Evolutionary conservation across 2,888 invertebrate species (phyloP).

Genomic region (Autographa gamma): DNA sequence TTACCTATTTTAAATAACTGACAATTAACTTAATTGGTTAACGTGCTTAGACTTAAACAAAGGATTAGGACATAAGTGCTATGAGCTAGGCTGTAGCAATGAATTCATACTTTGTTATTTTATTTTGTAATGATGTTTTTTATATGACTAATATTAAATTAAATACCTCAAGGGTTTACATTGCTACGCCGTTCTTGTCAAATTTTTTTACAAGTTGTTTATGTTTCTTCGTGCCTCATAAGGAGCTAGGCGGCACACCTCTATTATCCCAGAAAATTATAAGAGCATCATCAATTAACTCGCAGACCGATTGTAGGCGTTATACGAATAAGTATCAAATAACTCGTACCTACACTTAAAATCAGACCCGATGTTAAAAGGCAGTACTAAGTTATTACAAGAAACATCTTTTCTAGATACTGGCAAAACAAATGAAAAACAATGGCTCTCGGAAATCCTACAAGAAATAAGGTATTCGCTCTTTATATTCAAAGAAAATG

Average conservation of each 20-base stretch:
- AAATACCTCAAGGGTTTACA: not conserved
- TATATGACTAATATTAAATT: not conserved
- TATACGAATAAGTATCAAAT: not conserved
- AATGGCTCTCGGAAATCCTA: slow-evolving; percentile 19
- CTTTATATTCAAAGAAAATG: slow-evolving; percentile 30
- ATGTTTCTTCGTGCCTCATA: not conserved
- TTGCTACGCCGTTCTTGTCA: not conserved
- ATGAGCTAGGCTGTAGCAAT: not conserved
- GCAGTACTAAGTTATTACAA: not conserved
- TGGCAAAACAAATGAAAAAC: slow-evolving; percentile 12
- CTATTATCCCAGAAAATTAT: not conserved
- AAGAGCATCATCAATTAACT: not conserved
- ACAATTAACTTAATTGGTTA: slow-evolving; percentile 24
- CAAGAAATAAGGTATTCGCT: slow-evolving; percentile 7
- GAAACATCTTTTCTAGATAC: not conserved
- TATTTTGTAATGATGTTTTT: not conserved
- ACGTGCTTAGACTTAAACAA: slow-evolving; percentile 12
- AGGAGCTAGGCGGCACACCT: not conserved
- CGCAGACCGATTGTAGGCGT: not conserved
- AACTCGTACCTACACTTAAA: not conserved
- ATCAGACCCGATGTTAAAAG: not conserved
- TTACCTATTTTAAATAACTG: slow-evolving; percentile 18
- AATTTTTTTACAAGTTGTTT: not conserved
- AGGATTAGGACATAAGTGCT: not conserved
- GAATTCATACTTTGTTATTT: not conserved